Evolutionary conservation across 2,113 vertebrate species (phyloP).

Genomic region (Pao palembangensis): DNA sequence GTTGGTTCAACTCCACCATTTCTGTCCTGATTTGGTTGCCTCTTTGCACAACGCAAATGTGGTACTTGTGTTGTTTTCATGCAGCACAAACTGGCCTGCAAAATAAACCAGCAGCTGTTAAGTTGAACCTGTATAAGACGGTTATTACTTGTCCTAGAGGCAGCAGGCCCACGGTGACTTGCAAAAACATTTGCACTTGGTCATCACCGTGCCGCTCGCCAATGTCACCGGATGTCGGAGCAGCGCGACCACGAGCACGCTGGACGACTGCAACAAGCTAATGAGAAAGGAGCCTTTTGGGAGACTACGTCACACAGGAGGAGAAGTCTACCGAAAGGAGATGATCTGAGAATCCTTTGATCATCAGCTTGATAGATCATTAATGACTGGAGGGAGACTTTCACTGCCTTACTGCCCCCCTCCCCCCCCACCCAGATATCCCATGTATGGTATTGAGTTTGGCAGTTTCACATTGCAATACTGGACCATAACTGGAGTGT

Average conservation of each 20-base stretch:
- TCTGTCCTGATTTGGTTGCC: conserved; percentile 61
- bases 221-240: conserved; percentile 21
- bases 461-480: conserved; percentile 58
- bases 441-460: conserved; percentile 51
- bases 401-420: not conserved
- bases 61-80: conserved; percentile 14
- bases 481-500: conserved; percentile 47
- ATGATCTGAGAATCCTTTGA: conserved; percentile 18
- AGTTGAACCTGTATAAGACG: not conserved
- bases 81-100: conserved; percentile 17
- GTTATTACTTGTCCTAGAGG: too few species aligned
- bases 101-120: conserved; percentile 14
- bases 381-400: too few species aligned
- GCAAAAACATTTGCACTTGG: not conserved
- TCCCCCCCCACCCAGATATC: conserved; percentile 39
- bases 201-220: not conserved
- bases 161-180: conserved; percentile 10
- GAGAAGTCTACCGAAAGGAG: conserved; percentile 31
- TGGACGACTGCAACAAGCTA: conserved; percentile 27
- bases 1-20: conserved; percentile 22
- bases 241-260: not conserved
- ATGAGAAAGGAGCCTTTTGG: not conserved
- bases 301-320: conserved; percentile 9
- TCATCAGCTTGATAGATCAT: too few species aligned
- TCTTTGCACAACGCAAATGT: conserved; percentile 67